phyloP scores from a whole-genome alignment of 1,140 invertebrate genomes.

The Holcopasites calliopsidis region DNA sequence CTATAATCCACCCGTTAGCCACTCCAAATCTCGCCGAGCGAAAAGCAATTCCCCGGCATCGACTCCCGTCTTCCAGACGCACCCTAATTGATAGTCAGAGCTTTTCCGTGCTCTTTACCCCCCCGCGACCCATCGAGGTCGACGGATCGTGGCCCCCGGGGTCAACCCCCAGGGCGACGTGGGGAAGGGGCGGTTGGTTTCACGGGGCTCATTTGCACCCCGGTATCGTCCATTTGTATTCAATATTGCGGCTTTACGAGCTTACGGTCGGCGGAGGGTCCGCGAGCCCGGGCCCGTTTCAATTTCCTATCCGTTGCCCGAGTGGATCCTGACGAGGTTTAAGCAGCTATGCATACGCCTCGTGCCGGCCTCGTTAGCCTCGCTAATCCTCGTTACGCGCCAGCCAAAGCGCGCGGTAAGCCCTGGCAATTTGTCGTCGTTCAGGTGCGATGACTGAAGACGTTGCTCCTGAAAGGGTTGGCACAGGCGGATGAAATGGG shows the following conservation, averaged over 20 bases:
- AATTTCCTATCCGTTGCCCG: conserved; percentile 73
- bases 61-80: conserved; percentile 45
- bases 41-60: conserved; percentile 43
- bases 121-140: conserved; percentile 55
- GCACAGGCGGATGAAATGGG: too few relatives aligned
- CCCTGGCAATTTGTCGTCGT: conserved; percentile 21
- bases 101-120: conserved; percentile 36
- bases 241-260: conserved; percentile 80
- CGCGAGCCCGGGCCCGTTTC: conserved; percentile 70
- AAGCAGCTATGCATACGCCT: conserved; percentile 65
- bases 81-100: conserved; percentile 59
- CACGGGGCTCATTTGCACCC: conserved; percentile 76
- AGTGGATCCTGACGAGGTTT: conserved; percentile 77
- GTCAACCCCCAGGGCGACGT: conserved; percentile 42
- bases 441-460: conserved; percentile 8
- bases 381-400: conserved; percentile 40
- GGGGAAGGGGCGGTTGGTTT: conserved; percentile 38
- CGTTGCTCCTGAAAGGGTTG: too few relatives aligned
- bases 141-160: conserved; percentile 48
- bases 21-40: not conserved
- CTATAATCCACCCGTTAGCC: not conserved
- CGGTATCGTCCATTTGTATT: conserved; percentile 78
- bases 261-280: conserved; percentile 72
- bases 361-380: conserved; percentile 43
- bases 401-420: conserved; percentile 10